Conservation (phyloP, 2,797 vertebrate species). For the Threskiornis aethiopicus region DNA sequence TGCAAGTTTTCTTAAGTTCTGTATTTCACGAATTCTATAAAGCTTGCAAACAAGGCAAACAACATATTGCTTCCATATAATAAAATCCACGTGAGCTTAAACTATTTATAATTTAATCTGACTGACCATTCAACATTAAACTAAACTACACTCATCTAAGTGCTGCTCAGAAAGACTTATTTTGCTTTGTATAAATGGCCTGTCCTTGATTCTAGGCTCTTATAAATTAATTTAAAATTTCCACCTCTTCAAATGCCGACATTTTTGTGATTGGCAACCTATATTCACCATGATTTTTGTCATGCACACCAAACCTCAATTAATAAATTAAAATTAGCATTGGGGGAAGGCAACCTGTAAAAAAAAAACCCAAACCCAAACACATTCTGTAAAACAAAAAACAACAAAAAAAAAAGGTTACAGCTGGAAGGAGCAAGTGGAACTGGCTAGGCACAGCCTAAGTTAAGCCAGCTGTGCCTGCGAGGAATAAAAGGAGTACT, state of each 20-base stretch:
- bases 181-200: neutral
- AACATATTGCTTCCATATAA: neutral
- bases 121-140: neutral
- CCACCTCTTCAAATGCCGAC: neutral
- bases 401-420: neutral
- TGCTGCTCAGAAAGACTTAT: neutral
- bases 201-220: neutral
- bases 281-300: neutral
- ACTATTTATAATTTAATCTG: neutral
- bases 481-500: neutral
- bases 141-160: neutral
- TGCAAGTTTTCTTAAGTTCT: neutral
- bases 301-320: neutral
- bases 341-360: neutral
- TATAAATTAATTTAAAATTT: neutral
- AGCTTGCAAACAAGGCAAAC: neutral
- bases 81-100: neutral
- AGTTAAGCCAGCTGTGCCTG: neutral
- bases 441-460: neutral
- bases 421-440: neutral
- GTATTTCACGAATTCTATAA: neutral
- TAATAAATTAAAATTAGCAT: neutral
- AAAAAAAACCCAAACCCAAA: neutral
- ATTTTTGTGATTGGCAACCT: neutral
- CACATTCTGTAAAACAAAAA: neutral